A percentile compares a stretch with the other conserved stretches of the same genome.
phyloP scores from a whole-genome alignment of 2,113 vertebrate genomes.

The Entomyzon cyanotis region DNA sequence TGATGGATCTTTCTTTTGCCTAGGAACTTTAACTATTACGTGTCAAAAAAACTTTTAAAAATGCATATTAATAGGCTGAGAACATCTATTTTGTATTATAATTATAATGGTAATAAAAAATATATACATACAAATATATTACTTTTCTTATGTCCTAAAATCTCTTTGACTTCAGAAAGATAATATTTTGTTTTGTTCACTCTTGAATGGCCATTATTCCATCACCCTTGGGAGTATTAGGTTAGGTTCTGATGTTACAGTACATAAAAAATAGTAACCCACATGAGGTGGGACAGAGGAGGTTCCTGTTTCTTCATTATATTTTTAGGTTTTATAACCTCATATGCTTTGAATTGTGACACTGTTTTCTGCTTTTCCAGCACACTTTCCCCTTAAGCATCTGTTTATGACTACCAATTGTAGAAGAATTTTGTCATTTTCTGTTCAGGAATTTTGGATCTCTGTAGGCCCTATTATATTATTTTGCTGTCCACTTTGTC shows the following conservation, averaged over 20 bases:
- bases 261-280: neutral
- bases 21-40: neutral
- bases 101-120: neutral
- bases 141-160: neutral
- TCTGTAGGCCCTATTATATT: neutral
- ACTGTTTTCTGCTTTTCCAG: neutral
- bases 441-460: neutral
- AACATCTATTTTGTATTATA: neutral
- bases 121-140: neutral
- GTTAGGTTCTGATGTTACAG: neutral
- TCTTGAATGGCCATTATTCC: neutral
- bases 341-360: neutral
- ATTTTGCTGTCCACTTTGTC: slow-evolving; percentile 30
- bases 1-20: neutral
- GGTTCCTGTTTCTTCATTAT: neutral
- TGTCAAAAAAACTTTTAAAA: neutral
- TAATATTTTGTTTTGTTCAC: neutral
- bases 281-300: neutral
- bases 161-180: neutral
- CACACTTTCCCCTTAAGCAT: neutral
- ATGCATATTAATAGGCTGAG: neutral
- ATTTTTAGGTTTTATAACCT: neutral
- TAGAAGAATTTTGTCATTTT: neutral
- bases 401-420: neutral
- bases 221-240: neutral